Evolutionary conservation across 2,113 vertebrate genomes (phyloP), one percentile per base, ranked within the genome.

Genomic region (Gallinago jamesoni): DNA sequence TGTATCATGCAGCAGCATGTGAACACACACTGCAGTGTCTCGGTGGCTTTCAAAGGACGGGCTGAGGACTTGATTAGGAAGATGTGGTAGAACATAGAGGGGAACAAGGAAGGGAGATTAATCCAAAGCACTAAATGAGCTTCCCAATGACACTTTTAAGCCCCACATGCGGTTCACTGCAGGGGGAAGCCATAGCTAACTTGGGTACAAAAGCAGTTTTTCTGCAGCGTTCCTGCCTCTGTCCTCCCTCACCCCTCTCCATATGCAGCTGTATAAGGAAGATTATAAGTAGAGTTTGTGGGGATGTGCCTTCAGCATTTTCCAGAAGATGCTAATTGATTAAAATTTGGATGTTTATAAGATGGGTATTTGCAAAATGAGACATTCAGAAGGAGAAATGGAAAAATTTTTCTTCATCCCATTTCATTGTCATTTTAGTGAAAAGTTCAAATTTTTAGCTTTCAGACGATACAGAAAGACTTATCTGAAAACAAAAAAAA

Each of bases 361-460:
- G 30, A 73, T 14, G 43, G 23, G 7, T 90, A 57, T 86, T 85
- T 88, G 68, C 55, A 80, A 97, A 92, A 88, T 92, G 56, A 91
- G 50, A 83, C 52, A 84, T 74, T 88, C 92, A 90, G 67, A 91
- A 79, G 3, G 8, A 62, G 73, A 89, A 95, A 93, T 9, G 30
- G 53, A 77, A 89, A 92, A 66, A 12, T 1, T 30, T 13, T 84
- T 79, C 63, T 82, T 90, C 64, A 73, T 80, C 21, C 20, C 2
- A 68, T 92, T 86, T 74, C 57, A 64, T 79, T 59, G 33, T 85
- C 60, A 50, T 87, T 93, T 90, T 62, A 52, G 64, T 66, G 41
- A 94, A 93, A 92, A 92, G 30, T 93, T 92, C 39, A 92, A 75
- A 59, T 55, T 81, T 92, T 94, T 74, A 57, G 31, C 55, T 92